Conservation (phyloP, 2,113 vertebrate genomes). For the Himantopus leucocephalus region DNA sequence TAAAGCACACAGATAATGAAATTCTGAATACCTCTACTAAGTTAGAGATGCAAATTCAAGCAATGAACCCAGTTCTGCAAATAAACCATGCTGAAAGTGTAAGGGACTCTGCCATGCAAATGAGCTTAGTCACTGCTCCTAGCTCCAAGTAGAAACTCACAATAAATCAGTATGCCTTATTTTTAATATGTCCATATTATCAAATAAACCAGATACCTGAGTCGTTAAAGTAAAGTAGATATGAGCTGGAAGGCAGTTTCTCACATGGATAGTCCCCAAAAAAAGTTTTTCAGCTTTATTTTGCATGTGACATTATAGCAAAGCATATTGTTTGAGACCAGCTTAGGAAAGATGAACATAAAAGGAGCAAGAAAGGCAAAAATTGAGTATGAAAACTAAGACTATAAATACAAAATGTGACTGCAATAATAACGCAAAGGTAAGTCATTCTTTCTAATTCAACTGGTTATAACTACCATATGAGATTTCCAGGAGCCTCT, state of each 20-base stretch:
- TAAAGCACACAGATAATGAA: conserved; percentile 5
- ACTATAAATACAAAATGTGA: neutral
- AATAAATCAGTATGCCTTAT: neutral
- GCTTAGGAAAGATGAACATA: conserved; percentile 1
- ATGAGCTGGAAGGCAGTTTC: neutral
- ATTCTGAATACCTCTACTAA: neutral
- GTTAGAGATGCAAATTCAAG: neutral
- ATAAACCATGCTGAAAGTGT: neutral
- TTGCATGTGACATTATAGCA: neutral
- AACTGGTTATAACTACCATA: neutral
- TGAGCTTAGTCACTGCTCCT: neutral
- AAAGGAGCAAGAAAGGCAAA: conserved; percentile 19
- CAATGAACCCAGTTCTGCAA: neutral
- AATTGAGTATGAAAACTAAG: neutral
- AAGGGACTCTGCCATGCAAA: neutral
- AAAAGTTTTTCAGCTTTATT: neutral
- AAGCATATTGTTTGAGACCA: neutral
- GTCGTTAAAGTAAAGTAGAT: neutral
- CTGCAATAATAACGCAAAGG: conserved; percentile 20
- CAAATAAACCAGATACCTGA: neutral
- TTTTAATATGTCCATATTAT: neutral
- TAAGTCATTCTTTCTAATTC: neutral
- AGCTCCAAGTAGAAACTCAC: neutral
- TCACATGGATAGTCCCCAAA: neutral
- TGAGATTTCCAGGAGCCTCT: neutral